Evolutionary conservation across 2,113 vertebrate species (phyloP).

Genomic region (Cheirogaleus medius): DNA sequence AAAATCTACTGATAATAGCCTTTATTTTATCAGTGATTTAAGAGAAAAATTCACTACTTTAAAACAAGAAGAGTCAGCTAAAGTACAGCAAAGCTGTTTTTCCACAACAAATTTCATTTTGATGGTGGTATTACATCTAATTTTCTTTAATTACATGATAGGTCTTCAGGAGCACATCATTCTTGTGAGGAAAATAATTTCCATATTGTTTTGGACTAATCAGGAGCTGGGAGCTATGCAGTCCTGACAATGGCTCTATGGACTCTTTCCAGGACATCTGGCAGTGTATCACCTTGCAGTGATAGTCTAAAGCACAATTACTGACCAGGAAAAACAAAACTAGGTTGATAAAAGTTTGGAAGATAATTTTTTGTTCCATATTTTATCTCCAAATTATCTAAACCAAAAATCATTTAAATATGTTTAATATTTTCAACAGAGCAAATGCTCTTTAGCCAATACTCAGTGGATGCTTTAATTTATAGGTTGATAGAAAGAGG

Average conservation of each 20-base stretch:
- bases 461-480: not conserved
- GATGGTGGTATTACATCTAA: slow-evolving; percentile 57
- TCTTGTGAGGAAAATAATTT: slow-evolving; percentile 64
- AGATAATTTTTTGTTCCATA: not conserved
- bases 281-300: not conserved
- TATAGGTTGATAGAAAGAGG: not conserved
- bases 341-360: not conserved
- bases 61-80: slow-evolving; percentile 50
- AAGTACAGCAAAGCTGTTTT: slow-evolving; percentile 43
- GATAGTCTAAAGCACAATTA: not conserved
- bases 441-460: not conserved
- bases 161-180: slow-evolving; percentile 45
- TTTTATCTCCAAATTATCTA: slow-evolving; percentile 1
- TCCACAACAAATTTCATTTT: slow-evolving; percentile 58
- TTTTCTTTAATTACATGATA: slow-evolving; percentile 57
- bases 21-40: slow-evolving; percentile 21
- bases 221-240: not conserved
- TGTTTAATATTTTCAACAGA: not conserved
- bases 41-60: slow-evolving; percentile 44
- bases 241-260: not conserved
- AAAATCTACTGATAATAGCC: slow-evolving; percentile 37
- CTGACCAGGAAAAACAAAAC: not conserved
- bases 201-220: slow-evolving; percentile 49
- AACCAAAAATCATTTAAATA: not conserved
- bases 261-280: not conserved